Conservation (phyloP, 2,797 vertebrate species). For the Channa striata region DNA sequence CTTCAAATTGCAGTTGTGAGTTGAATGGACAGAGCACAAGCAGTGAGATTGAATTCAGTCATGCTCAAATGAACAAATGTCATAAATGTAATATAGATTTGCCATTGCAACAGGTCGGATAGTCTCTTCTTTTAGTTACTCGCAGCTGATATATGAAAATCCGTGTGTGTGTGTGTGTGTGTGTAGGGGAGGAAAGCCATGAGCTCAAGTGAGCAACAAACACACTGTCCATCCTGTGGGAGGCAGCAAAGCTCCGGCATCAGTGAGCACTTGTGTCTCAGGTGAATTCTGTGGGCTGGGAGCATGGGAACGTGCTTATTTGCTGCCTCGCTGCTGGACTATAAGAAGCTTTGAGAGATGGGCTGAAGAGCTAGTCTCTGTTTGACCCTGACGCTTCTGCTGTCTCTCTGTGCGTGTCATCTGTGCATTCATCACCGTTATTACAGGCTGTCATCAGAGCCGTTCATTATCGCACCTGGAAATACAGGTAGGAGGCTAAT, state of each 20-base stretch:
- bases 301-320: conserved; percentile 22
- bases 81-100: not conserved
- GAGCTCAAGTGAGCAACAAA: not conserved
- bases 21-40: not conserved
- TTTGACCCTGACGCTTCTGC: not conserved
- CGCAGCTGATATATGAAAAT: no score
- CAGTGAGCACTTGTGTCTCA: conserved; percentile 4
- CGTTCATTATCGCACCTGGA: conserved; percentile 1
- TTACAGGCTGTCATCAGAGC: conserved; percentile 3
- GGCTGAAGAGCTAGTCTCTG: conserved; percentile 20
- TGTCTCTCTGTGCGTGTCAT: not conserved
- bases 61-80: not conserved
- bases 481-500: conserved; percentile 46
- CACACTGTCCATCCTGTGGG: conserved; percentile 1
- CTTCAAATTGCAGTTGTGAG: not conserved
- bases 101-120: no score
- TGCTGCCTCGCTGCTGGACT: conserved; percentile 54
- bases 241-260: conserved; percentile 16
- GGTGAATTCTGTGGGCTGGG: conserved; percentile 36
- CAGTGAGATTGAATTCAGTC: not conserved
- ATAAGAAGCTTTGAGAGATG: conserved; percentile 71
- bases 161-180: no score
- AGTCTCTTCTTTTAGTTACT: no score
- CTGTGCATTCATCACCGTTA: not conserved
- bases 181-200: not conserved